Evolutionary conservation across 2,888 invertebrate genomes (phyloP).

Genomic region (Piscicola geometra): DNA sequence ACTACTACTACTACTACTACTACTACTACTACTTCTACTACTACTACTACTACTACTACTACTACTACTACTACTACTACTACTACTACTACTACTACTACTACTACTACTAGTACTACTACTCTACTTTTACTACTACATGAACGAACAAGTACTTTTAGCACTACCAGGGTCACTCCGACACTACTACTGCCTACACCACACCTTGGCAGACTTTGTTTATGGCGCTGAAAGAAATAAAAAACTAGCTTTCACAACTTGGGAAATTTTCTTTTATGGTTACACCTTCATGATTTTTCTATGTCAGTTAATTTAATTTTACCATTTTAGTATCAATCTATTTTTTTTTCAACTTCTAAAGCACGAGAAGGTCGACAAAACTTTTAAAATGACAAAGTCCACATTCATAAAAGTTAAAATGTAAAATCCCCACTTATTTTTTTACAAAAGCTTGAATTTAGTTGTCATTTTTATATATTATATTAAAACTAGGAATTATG

Average conservation of each 20-base stretch:
- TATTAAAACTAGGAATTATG: too few species aligned
- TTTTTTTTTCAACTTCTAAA: not conserved
- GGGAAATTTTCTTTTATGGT: conserved; percentile 10
- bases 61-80: conserved; percentile 15
- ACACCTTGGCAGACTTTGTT: conserved; percentile 5
- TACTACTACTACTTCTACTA: conserved; percentile 5
- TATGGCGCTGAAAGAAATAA: conserved; percentile 1
- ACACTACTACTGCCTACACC: not conserved
- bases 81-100: not conserved
- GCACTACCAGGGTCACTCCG: not conserved
- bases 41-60: conserved; percentile 1
- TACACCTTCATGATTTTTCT: not conserved
- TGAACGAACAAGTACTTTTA: too few species aligned
- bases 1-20: not conserved
- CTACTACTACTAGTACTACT: not conserved
- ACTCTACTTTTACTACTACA: not conserved
- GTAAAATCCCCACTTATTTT: too few species aligned
- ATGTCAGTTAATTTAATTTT: not conserved
- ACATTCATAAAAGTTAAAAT: too few species aligned
- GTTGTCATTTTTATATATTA: too few species aligned
- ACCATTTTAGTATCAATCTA: not conserved
- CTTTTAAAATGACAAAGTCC: not conserved
- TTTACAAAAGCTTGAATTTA: too few species aligned
- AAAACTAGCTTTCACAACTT: not conserved
- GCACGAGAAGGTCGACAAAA: not conserved